Evolutionary conservation across 2,113 vertebrate genomes (phyloP), one percentile per base, ranked within the genome.

Genomic region (Pterocles orientalis): DNA sequence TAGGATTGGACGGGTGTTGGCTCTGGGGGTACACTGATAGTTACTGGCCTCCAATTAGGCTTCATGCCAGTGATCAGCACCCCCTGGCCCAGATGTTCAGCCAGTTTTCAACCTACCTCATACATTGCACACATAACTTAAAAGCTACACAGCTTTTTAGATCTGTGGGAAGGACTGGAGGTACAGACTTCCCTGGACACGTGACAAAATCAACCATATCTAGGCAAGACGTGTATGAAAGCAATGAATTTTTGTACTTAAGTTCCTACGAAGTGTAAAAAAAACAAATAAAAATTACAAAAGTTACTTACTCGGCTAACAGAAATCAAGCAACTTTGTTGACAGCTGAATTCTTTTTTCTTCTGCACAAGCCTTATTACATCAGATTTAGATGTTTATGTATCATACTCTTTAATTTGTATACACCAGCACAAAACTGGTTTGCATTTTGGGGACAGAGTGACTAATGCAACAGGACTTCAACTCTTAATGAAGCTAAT

Each of bases 341-440:
- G 60, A 14, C 14, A 43, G 29, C 3, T 53, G 20, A 77, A 77
- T 50, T 73, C 8, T 83, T 71, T 15, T 83, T 71, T 15, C 17
- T 66, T 31, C 48, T 64, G 9, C 23, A 3, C 23, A 75, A 62
- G 14, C 14, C 20, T 60, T 19, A 6, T 13, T 36, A 12, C 10
- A 6, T 31, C 21, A 50, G 4, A 7, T 50, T 72, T 26, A 53
- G 20, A 26, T 3, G 39, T 11, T 82, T 65, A 19, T 29, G 12
- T 47, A 76, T 9, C 3, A n/a, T 23, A 34, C 66, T 73, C 6
- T 70, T 51, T 17, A 43, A 3, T n/a, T 48, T 58, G 3, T 54
- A 18, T 25, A 47, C 21, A 10, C 12, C 29, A 82, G 9, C 0
- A 0, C 26, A 53, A 62, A 50, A 2, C 3, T 5, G 2, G 5